Evolutionary conservation across 2,113 vertebrate species (phyloP).

Genomic region (Paratilapia polleni): DNA sequence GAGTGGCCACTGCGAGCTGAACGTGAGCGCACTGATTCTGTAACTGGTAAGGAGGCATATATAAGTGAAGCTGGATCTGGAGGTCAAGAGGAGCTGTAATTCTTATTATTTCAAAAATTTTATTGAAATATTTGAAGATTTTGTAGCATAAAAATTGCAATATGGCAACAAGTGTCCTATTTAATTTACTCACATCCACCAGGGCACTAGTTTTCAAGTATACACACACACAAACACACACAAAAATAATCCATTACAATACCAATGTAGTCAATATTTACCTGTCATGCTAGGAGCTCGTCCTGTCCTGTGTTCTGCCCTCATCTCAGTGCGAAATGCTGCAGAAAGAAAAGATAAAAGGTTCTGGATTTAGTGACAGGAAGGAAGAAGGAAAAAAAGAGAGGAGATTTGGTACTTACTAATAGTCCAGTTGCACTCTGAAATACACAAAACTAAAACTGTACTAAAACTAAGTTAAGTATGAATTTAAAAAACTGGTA

Average conservation of each 20-base stretch:
- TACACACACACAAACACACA: too few relatives aligned
- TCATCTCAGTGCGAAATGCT: conserved; percentile 81
- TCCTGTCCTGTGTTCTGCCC: conserved; percentile 81
- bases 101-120: neutral
- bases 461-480: neutral
- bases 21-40: conserved; percentile 90
- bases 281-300: conserved; percentile 81
- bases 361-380: neutral
- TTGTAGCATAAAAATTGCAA: neutral
- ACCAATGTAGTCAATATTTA: conserved; percentile 27
- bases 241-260: neutral
- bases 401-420: rapidly evolving
- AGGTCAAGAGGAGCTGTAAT: neutral
- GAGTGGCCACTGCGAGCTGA: conserved; percentile 96
- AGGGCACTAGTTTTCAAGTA: neutral
- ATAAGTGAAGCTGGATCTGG: neutral
- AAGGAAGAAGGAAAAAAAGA: neutral
- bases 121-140: too few relatives aligned
- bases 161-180: neutral
- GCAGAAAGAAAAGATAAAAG: conserved; percentile 8
- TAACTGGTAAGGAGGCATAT: conserved; percentile 72
- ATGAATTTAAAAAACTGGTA: neutral
- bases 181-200: neutral
- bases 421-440: neutral
- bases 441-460: neutral